These are phyloP conservation scores for Cyphomyrus plagiostoma DNA, from an alignment of 2,113 vertebrate genomes.

Conservation along the genomic window DNA sequence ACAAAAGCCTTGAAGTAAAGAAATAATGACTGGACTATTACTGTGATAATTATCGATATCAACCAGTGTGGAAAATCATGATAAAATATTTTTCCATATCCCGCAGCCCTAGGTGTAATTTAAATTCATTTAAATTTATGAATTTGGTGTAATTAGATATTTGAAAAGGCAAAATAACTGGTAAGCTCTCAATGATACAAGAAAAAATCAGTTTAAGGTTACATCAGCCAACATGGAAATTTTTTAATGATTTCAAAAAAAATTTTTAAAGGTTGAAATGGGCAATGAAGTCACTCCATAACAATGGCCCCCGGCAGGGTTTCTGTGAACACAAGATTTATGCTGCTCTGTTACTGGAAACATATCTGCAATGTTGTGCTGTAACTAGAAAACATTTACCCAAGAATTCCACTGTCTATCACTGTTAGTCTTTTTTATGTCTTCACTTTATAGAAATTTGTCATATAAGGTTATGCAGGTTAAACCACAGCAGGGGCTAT, in stretches of 20 bases:
- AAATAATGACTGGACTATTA: too few relatives aligned
- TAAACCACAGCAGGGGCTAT: neutral
- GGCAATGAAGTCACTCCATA: neutral
- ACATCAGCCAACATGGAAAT: neutral
- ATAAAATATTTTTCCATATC: neutral
- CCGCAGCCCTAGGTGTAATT: neutral
- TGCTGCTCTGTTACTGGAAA: neutral
- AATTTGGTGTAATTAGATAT: neutral
- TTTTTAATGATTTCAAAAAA: neutral
- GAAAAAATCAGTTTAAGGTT: neutral
- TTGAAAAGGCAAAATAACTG: neutral
- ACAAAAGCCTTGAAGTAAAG: too few relatives aligned
- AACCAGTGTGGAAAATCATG: neutral
- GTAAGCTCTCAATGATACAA: neutral
- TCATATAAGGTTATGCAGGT: neutral
- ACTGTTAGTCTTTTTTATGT: neutral
- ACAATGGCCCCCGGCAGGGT: neutral
- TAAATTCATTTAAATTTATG: neutral
- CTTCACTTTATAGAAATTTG: neutral
- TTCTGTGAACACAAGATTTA: neutral
- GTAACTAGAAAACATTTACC: neutral
- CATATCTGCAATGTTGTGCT: neutral
- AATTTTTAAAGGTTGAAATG: neutral
- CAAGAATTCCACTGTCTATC: neutral
- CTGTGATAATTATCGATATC: too few relatives aligned